Evolutionary conservation across 2,797 vertebrate genomes (phyloP).

Genomic region (Smutsia gigantea): DNA sequence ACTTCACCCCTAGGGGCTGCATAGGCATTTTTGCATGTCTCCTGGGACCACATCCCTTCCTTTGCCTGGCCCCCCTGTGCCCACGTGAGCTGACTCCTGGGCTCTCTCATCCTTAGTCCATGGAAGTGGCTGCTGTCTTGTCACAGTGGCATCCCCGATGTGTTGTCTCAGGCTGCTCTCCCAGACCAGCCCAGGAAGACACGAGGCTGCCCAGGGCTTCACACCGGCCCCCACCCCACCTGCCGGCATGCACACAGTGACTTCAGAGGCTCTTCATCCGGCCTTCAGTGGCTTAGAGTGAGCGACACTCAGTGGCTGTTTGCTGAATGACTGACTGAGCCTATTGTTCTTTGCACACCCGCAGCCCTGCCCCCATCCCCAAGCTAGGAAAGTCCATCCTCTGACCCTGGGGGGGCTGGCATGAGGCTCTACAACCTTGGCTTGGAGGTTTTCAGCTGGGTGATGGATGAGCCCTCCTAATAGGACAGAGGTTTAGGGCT

Average conservation of each 20-base stretch:
- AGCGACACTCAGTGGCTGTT: background rate
- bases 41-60: background rate
- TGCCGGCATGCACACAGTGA: fast-evolving
- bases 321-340: background rate
- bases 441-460: background rate
- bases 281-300: background rate
- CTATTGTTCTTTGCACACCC: background rate
- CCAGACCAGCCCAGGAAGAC: background rate
- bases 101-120: fast-evolving
- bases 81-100: background rate
- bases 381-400: background rate
- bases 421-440: background rate
- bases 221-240: background rate
- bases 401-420: background rate
- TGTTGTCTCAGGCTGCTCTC: background rate
- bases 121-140: fast-evolving
- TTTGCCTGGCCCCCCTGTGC: background rate
- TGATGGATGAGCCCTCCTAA: too few species aligned
- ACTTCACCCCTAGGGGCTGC: fast-evolving
- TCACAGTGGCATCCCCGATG: background rate
- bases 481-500: too few species aligned
- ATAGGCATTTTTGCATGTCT: fast-evolving
- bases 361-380: too few species aligned
- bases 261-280: background rate
- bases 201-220: fast-evolving